phyloP scores from a whole-genome alignment of 2,888 invertebrate species.

The Drosophila vallismaia region DNA sequence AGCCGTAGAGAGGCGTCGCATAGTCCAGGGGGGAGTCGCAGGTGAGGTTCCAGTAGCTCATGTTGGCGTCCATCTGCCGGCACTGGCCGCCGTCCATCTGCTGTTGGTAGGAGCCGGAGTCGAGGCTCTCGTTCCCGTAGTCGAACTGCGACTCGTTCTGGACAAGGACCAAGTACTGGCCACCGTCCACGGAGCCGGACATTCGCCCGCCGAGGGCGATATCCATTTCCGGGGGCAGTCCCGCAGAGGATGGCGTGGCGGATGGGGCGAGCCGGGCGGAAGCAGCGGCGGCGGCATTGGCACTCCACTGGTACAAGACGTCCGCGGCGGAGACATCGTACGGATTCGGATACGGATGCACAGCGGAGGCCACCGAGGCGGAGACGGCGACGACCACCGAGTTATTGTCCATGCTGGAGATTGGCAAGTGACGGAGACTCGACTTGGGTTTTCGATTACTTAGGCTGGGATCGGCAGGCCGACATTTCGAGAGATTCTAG shows the following conservation, averaged over 20 bases:
- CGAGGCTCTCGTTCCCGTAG: slow-evolving; percentile 63
- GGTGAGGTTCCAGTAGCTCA: slow-evolving; percentile 82
- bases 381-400: slow-evolving; percentile 23
- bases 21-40: slow-evolving; percentile 82
- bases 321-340: slow-evolving; percentile 50
- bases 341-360: slow-evolving; percentile 27
- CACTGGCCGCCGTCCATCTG: slow-evolving; percentile 64
- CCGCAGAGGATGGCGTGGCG: slow-evolving; percentile 14
- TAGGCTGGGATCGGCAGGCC: slow-evolving; percentile 10
- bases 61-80: slow-evolving; percentile 69
- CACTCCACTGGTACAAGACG: slow-evolving; percentile 63
- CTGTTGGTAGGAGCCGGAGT: slow-evolving; percentile 62
- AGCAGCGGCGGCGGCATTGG: slow-evolving; percentile 26
- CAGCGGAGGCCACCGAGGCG: slow-evolving; percentile 31
- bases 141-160: slow-evolving; percentile 47
- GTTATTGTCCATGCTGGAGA: slow-evolving; percentile 36
- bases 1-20: slow-evolving; percentile 82
- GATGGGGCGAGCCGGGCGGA: slow-evolving; percentile 46
- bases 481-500: slow-evolving; percentile 3
- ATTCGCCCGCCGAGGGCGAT: neutral
- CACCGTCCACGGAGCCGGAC: neutral
- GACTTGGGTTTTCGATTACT: slow-evolving; percentile 24
- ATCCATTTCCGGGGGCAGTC: neutral
- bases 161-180: neutral
- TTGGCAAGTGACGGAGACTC: slow-evolving; percentile 23